Base-by-base conservation (phyloP, 92 coral and sea anemone species). In the Siderastrea radians region DNA sequence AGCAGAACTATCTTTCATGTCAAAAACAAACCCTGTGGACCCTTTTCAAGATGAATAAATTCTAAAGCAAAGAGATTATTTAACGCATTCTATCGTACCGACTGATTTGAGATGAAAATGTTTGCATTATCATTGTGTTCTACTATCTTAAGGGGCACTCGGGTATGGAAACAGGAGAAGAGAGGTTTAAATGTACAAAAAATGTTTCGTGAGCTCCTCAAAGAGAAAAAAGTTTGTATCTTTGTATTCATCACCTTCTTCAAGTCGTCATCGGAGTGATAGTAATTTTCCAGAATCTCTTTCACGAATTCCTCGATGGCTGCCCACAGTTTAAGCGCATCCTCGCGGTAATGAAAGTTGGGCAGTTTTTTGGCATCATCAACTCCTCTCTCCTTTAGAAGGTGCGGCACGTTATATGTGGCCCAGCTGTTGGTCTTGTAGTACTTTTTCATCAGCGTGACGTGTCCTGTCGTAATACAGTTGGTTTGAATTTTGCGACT, bases 341-440 rank as follows among this genome's bases (percentile, higher is more conserved):
- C 94, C 48, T 91, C 89, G 2, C 94, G 86, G 85, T 91, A 91
- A 83, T 83, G 90, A 66, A 54, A 91, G 51, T 80, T 82, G 44
- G 94, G 94, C 1, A 91, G 89, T 50, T 83, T 88, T 0, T 79
- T 70, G 6, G 61, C 63, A 58, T 91, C 94, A 49, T 91, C 94
- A 11, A 91, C 94, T 9, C 94, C 94, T 11, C 94, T 86, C 26
- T 91, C 82, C 78, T 88, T 91, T 46, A 91, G 51, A 3, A 53
- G 16, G 49, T 83, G 77, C 0, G 94, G 94, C 19, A 91, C 54
- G 58, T 64, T 54, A 62, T 92, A 88, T 15, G 84, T 83, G 12
- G 75, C 55, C 77, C 90, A 78, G 53, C 54, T 81, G 49, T 54
- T 16, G 63, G 49, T 61, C 64, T 66, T 86, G 55, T 78, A 79